Base-by-base conservation (phyloP, 2,797 vertebrate species). In the Protosalanx chinensis region DNA sequence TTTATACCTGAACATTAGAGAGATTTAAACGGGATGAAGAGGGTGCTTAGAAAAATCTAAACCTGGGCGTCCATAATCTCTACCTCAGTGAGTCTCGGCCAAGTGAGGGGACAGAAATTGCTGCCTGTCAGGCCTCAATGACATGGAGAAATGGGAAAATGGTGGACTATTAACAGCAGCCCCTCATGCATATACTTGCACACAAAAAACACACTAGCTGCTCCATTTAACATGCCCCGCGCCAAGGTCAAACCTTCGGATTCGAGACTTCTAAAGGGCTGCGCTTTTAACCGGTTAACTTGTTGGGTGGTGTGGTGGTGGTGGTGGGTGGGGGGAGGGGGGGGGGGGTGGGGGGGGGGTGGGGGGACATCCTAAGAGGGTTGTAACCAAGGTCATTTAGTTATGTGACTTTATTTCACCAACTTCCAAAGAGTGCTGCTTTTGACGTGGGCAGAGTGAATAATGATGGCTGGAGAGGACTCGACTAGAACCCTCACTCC, bases 101-200 rank as follows among this genome's bases (percentile, higher is more conserved):
- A 91, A 91, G 90, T 94, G 93, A 88, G 80, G 94, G 94, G 95
- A 93, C 92, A 88, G 90, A 91, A 94, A 94, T 94, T 94, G 93
- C 88, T 93, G 90, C 92, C 91, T 93, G 93, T 93, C 91, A 94
- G 91, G 91, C 92, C 92, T 93, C 91, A 91, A 86, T 95, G 92
- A 91, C 90, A 90, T 83, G 90, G 80, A 93, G 91, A 93, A 94
- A 94, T 94, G 90, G 92, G 92, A 93, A 94, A 94, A 91, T 91
- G 92, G 92, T 71, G 76, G 91, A 90, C 91, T 95, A 95, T 93
- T 94, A 94, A 90, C 88, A 91, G 84, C 86, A 82, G 74, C 91
- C 84, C 72, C 85, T 86, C 74, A 81, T 76, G 80, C 74, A 85
- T 80, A 79, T 68, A 79, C 29, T 32, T 18, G 10, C 29, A 68